Base-by-base conservation (phyloP, 2,113 vertebrate species). In the Oriolus oriolus region DNA sequence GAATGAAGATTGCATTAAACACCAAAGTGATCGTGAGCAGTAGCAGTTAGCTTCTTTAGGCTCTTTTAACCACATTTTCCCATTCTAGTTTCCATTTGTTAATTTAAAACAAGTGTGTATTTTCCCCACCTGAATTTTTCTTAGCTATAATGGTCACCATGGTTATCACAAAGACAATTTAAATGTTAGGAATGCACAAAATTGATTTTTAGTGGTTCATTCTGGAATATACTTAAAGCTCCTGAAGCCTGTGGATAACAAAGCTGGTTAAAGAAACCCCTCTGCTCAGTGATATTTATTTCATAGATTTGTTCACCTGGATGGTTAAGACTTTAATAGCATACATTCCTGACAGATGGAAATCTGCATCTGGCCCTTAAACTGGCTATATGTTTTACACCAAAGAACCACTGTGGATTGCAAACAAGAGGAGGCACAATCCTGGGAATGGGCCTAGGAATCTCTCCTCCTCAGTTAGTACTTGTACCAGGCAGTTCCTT, bases 131-230 rank as follows among this genome's bases (percentile, higher is more conserved):
- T 42, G 8, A 76, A 3, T 28, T 30, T 1, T 74, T 81, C 83
- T 90, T 33, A 74, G 42, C 39, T 77, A 7, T 89, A 86, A 81
- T 37, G n/a, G 68, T 96, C 95, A 64, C 65, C 84, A 92, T 82
- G 73, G 89, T 84, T 91, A 87, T 96, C 86, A 81, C 54, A 95
- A 92, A 64, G 52, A 70, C 64, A 86, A 84, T 60, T 90, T 63
- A 81, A 90, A 84, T 49, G 60, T 69, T 78, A 86, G 64, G 24
- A 89, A 93, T 60, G 76, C 47, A 49, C 33, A 74, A 84, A 90
- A 89, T 19, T 75, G 60, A 88, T 76, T 85, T 92, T 84, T 54
- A 80, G 56, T 66, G 26, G 45, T 42, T 92, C 31, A 24, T 80
- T 81, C 45, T 33, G 21, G 52, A 89, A 61, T 52, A 42, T 22